A percentile compares a stretch with the other conserved stretches of the same genome.
These are phyloP conservation scores for Paramormyrops kingsleyae DNA, from an alignment of 2,113 vertebrate genomes.

Conservation along the genomic window DNA sequence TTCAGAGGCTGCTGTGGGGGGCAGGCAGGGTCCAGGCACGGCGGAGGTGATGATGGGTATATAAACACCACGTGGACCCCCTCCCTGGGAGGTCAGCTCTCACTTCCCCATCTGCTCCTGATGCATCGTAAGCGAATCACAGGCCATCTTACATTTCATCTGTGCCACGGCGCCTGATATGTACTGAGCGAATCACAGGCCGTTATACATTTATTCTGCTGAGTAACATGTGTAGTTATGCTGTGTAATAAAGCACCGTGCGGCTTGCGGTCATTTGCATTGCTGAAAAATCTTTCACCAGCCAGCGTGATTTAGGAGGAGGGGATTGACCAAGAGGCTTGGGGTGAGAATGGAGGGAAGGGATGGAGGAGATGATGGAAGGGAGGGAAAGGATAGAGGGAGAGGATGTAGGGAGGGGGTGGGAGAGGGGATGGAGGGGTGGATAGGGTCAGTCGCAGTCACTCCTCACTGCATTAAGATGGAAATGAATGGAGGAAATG, in stretches of 20 bases:
- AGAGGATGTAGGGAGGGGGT: neutral
- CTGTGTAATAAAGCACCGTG: neutral
- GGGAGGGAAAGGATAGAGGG: neutral
- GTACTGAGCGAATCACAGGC: neutral
- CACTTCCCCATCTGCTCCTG: neutral
- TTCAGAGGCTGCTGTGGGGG: neutral
- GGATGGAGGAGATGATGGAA: neutral
- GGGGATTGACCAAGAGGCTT: neutral
- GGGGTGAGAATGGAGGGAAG: neutral
- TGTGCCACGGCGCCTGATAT: neutral
- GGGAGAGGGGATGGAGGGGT: neutral
- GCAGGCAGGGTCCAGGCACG: neutral
- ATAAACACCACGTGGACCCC: neutral
- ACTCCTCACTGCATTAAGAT: neutral
- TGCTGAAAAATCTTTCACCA: neutral
- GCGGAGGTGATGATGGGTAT: neutral
- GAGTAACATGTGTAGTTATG: neutral
- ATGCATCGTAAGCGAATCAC: neutral
- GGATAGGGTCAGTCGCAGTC: neutral
- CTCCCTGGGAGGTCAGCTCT: neutral
- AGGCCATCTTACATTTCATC: neutral
- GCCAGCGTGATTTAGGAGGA: neutral
- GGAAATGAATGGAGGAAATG: conserved; percentile 1
- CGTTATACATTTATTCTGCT: neutral
- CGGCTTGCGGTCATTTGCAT: neutral